These are phyloP conservation scores for Acrocephalus kingi DNA, from an alignment of 2,113 vertebrate genomes.

Conservation along the genomic window DNA sequence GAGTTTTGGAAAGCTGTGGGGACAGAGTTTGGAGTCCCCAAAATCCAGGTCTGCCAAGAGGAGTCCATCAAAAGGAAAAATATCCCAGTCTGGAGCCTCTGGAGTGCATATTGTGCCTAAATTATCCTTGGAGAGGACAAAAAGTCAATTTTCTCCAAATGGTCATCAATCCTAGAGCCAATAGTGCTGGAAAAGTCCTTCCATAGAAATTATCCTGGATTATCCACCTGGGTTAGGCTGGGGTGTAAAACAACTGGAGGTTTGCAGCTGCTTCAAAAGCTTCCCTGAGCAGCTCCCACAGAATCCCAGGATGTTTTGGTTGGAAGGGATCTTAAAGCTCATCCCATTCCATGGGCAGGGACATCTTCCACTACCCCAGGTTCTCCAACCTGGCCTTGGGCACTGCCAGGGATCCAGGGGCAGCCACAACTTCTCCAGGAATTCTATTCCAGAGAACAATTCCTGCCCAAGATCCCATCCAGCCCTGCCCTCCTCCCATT, in stretches of 20 bases:
- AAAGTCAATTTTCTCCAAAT: neutral
- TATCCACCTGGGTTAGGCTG: neutral
- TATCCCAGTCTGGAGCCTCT: neutral
- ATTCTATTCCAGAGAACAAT: neutral
- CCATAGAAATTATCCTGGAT: neutral
- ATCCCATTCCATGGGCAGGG: neutral
- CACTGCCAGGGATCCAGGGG: neutral
- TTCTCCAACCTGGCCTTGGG: neutral
- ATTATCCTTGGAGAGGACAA: neutral
- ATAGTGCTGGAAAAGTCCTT: neutral
- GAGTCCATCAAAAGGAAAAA: neutral
- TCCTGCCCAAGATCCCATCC: neutral
- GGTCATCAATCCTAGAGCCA: neutral
- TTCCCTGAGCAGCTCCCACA: neutral
- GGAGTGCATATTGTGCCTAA: neutral
- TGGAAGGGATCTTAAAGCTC: neutral
- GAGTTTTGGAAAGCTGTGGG: neutral
- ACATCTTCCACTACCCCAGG: fast-evolving
- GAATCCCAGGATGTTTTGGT: neutral
- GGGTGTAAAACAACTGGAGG: neutral
- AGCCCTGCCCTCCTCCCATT: neutral
- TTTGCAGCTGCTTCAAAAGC: neutral
- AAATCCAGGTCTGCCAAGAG: neutral
- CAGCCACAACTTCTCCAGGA: neutral
- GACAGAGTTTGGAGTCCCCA: neutral